Base-by-base conservation (phyloP, 1,140 invertebrate species). In the Coboldia fuscipes region DNA sequence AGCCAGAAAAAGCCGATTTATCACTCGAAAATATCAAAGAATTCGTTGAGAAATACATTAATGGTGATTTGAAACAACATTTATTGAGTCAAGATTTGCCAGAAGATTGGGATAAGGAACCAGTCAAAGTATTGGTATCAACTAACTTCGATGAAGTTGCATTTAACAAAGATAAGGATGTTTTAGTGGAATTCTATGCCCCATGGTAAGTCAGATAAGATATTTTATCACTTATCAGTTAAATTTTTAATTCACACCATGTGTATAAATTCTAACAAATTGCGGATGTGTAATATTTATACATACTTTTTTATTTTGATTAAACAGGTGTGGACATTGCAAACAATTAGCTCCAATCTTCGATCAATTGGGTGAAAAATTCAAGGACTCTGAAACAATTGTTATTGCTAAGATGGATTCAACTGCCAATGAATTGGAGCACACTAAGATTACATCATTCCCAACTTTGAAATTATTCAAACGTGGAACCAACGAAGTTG, bases 371-470 rank as follows among this genome's bases (percentile, higher is more conserved):
- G 66, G 57, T 20, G 63, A 68, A 45, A 83, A 93, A 58, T 97
- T 74, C 59, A 76, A 81, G 51, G 77, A 85, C 43, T 70, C 72
- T 43, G 70, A 76, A 26, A 72, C 75, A 39, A 66, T 98, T 41
- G 67, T 98, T 10, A 83, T 99, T 52, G 92, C 93, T 41, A 98
- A 98, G 63, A 96, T 99, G 70, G 96, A 99, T 60, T 75, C 93
- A 31, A 97, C 93, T 36, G 80, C 73, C 48, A 99, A 98, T 58
- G 94, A 98, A 65, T 58, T 98, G 36, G 88, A 93, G 46, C 81
- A 86, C 61, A 77, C 85, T 22, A 94, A 92, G 65, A 75, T 99
- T 50, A 73, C 73, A 36, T 90, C 76, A 40, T 99, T 93, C 75
- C 96, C 96, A 23, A 99, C 94, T 19, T 73, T 99, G 50, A 94